Evolutionary conservation across 1,140 invertebrate species (phyloP).

Genomic region (Camponotus floridanus): DNA sequence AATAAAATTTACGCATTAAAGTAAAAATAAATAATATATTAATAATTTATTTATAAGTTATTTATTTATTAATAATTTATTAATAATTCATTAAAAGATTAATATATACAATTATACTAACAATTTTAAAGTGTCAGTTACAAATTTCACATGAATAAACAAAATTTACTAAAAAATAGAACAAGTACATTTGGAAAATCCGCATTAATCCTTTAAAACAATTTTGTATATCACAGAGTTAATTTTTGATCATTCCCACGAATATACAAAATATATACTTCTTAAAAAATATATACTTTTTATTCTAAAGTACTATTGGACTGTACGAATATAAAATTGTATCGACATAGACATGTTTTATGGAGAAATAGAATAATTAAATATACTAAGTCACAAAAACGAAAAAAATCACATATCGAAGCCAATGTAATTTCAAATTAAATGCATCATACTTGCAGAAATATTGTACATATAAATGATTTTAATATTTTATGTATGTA

Average conservation of each 20-base stretch:
- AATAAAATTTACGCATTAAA: slow-evolving; percentile 1
- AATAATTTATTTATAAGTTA: neutral
- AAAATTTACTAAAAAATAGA: neutral
- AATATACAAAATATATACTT: neutral
- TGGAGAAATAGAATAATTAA: neutral
- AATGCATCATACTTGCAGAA: neutral
- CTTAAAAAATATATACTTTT: slow-evolving; percentile 43
- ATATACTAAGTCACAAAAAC: neutral
- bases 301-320: neutral
- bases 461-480: too few species aligned
- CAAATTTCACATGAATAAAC: slow-evolving; percentile 14
- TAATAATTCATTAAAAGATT: too few species aligned
- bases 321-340: neutral
- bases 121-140: neutral
- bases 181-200: neutral
- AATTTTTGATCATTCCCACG: neutral
- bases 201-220: neutral
- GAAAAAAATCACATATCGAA: neutral
- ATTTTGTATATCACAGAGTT: neutral
- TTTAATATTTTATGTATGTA: too few species aligned
- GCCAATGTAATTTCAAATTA: slow-evolving; percentile 15
- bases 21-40: slow-evolving; percentile 17
- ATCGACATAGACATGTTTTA: neutral
- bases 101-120: neutral
- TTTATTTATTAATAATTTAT: too few species aligned